Evolutionary conservation across 1,140 invertebrate species (phyloP), one percentile per base, ranked within the genome.

Genomic region (Pseudobourletiella spinata): DNA sequence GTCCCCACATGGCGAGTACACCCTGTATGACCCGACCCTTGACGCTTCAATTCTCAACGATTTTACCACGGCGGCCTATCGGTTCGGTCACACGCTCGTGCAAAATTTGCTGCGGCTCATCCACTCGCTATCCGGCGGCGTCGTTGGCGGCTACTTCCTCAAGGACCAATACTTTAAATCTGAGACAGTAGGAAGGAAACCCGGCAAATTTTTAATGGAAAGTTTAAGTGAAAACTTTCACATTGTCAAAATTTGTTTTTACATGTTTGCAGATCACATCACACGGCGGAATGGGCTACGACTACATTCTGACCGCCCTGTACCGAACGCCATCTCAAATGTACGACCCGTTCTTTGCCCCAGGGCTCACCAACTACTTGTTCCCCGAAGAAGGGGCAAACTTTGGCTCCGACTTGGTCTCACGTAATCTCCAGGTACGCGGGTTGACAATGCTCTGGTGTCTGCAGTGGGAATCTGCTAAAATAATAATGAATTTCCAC

Each of bases 141-240:
- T 11, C 8, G 32, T n/a, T 39, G 32, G n/a, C n/a, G 8, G 8
- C 32, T 39, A 11, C n/a, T 8, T 11, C 32, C 8, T 39, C 8
- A 39, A 39, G n/a, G 32, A 39, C 32, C 32, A 39, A 39, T 39
- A 39, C n/a, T 39, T 39, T n/a, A 8, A 39, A 39, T 95, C 74
- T 86, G 89, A 14, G 81, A 89, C n/a, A 90, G 90, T 42, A 90
- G 90, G 14, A 93, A 90, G 74, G 80, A 91, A 73, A 92, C 94
- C 70, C 63, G 63, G 16, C 63, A 65, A 39, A 68, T 63, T 39
- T 44, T 68, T 3, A 68, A 62, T 70, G 72, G 71, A 76, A 60
- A 73, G 74, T 35, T 71, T 83, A 1, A 76, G 81, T 48, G 74
- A 77, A 50, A 77, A 56, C 18, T 51, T 1, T 20, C 22, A 2